A percentile compares a stretch with the other conserved stretches of the same genome.
Evolutionary conservation across 1,140 invertebrate species (phyloP).

Genomic region (Ips typographus): DNA sequence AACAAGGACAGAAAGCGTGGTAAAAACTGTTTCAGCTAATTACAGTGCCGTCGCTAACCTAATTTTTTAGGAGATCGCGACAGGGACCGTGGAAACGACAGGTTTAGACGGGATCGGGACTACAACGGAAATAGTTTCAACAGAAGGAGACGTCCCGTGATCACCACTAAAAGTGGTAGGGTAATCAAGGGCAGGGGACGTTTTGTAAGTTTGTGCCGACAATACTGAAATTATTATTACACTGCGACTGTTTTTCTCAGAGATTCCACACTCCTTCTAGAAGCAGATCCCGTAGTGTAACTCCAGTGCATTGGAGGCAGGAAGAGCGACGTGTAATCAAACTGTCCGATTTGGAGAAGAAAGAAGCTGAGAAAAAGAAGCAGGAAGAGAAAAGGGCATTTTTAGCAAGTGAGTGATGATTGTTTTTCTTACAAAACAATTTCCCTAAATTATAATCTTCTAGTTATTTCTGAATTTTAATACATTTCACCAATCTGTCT

Average conservation of each 20-base stretch:
- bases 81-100: conserved; percentile 29
- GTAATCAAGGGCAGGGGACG: conserved; percentile 87
- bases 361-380: conserved; percentile 64
- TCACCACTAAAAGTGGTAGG: conserved; percentile 72
- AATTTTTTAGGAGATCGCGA: conserved; percentile 34
- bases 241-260: conserved; percentile 52
- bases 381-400: conserved; percentile 62
- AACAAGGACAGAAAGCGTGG: conserved; percentile 43
- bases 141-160: conserved; percentile 52
- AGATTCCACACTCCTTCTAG: conserved; percentile 78
- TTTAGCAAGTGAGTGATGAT: conserved; percentile 1
- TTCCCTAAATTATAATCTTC: too few relatives aligned
- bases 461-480: too few relatives aligned
- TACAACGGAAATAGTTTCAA: conserved; percentile 43
- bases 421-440: too few relatives aligned
- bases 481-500: too few relatives aligned
- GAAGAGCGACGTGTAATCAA: conserved; percentile 82
- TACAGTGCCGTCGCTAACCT: background rate
- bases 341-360: conserved; percentile 75
- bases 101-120: conserved; percentile 43
- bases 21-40: conserved; percentile 14
- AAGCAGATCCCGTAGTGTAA: conserved; percentile 78
- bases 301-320: conserved; percentile 87
- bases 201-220: conserved; percentile 65
- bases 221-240: background rate